A percentile compares a stretch with the other conserved stretches of the same genome.
These are phyloP conservation scores for Aplysina aerophoba DNA, from an alignment of 37 sponge, comb jelly and placozoan species.

Conservation along the genomic window DNA sequence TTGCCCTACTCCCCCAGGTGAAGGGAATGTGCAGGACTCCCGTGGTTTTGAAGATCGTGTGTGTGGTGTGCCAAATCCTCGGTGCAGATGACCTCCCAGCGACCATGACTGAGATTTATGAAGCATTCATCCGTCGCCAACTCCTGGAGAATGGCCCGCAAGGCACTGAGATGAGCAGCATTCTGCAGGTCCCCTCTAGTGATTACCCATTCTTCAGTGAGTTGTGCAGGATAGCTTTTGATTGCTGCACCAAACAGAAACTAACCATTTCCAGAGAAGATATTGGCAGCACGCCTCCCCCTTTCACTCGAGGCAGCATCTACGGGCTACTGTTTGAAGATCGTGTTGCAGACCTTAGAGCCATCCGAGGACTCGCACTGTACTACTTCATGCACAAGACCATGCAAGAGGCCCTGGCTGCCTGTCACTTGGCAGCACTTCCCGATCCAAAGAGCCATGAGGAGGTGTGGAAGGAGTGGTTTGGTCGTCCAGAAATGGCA, in stretches of 20 bases:
- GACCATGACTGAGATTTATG: conserved; percentile 19
- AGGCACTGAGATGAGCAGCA: neutral
- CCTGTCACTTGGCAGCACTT: neutral
- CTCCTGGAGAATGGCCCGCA: neutral
- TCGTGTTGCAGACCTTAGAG: neutral
- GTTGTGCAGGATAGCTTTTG: conserved; percentile 1
- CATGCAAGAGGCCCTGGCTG: conserved; percentile 14
- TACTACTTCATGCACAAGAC: conserved; percentile 28
- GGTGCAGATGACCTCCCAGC: neutral
- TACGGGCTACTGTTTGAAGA: conserved; percentile 11
- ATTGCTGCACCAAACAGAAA: neutral
- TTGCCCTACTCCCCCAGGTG: conserved; percentile 1
- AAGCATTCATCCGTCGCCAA: conserved; percentile 4
- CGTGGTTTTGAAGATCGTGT: conserved; percentile 21
- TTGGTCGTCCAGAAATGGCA: conserved; percentile 12
- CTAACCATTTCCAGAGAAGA: neutral
- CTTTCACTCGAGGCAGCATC: neutral
- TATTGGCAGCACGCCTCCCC: neutral
- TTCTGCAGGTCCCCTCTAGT: neutral
- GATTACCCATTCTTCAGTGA: neutral
- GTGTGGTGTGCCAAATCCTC: neutral
- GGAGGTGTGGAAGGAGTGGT: conserved; percentile 1
- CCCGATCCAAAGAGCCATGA: neutral
- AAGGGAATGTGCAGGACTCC: conserved; percentile 17
- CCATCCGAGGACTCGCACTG: neutral